Evolutionary conservation across 2,113 vertebrate species (phyloP).

Genomic region (Hippocampus guttulatus): DNA sequence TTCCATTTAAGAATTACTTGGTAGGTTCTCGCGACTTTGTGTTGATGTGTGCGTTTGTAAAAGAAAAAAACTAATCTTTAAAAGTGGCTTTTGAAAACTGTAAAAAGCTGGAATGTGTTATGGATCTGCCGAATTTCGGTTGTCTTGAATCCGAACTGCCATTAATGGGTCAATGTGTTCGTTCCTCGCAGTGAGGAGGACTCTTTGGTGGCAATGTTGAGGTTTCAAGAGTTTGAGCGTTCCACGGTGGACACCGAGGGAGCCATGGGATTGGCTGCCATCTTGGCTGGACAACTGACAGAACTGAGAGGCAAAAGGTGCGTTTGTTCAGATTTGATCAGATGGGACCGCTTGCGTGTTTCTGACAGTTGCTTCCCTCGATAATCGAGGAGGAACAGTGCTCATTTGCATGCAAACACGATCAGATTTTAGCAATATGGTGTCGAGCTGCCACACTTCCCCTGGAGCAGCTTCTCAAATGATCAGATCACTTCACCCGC

Average conservation of each 20-base stretch:
- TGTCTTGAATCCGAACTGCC: background rate
- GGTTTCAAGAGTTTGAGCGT: constrained; percentile 83
- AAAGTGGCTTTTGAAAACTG: background rate
- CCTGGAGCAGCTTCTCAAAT: background rate
- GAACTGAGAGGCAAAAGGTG: constrained; percentile 86
- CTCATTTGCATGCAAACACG: background rate
- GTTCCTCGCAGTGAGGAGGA: constrained; percentile 75
- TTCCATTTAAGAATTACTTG: too few species aligned
- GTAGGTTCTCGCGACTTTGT: too few species aligned
- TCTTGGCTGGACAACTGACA: constrained; percentile 78
- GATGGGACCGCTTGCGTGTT: background rate
- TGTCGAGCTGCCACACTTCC: background rate
- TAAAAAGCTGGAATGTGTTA: background rate
- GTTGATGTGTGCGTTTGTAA: too few species aligned
- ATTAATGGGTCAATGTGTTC: background rate
- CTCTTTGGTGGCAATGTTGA: constrained; percentile 80
- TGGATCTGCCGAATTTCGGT: background rate
- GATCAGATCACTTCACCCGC: background rate
- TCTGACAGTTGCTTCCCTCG: background rate
- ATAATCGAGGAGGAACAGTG: background rate
- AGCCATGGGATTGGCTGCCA: constrained; percentile 81
- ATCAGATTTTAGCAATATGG: background rate
- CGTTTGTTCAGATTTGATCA: constrained; percentile 14
- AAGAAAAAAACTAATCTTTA: background rate
- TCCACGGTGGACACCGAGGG: constrained; percentile 81